Evolutionary conservation across 2,888 invertebrate species (phyloP).

Genomic region (Pediacus dermestoides): DNA sequence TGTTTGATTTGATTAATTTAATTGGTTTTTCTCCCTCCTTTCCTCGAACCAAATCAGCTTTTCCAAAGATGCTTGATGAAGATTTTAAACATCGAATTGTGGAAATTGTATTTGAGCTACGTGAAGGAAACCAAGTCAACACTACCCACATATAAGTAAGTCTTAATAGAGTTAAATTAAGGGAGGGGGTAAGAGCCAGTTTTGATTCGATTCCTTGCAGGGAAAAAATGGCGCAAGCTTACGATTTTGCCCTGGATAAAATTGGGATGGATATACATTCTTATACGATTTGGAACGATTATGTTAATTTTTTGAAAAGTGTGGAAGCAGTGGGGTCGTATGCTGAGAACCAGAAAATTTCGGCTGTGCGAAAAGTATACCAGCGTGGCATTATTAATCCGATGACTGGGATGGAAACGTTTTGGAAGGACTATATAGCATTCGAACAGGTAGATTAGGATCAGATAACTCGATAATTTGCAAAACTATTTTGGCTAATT

Average conservation of each 20-base stretch:
- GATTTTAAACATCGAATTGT: conserved; percentile 97
- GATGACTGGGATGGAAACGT: conserved; percentile 92
- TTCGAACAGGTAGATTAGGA: conserved; percentile 78
- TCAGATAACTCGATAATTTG: neutral
- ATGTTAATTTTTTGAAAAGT: conserved; percentile 91
- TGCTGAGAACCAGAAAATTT: conserved; percentile 99
- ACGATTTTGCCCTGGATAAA: conserved; percentile 98
- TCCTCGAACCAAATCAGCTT: conserved; percentile 74
- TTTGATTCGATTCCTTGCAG: conserved; percentile 59
- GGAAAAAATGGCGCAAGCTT: conserved; percentile 99
- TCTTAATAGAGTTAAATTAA: conserved; percentile 35
- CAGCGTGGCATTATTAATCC: conserved; percentile 95
- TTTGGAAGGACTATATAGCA: conserved; percentile 97
- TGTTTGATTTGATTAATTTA: conserved; percentile 19
- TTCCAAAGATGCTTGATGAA: conserved; percentile 98
- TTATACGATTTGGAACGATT: conserved; percentile 96
- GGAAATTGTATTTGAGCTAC: conserved; percentile 96
- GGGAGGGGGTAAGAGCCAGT: too few species aligned
- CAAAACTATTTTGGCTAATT: conserved; percentile 1
- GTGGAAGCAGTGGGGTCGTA: conserved; percentile 98
- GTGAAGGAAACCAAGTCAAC: conserved; percentile 97
- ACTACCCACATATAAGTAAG: conserved; percentile 88
- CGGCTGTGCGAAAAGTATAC: conserved; percentile 95
- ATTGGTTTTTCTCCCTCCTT: conserved; percentile 31
- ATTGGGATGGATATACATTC: conserved; percentile 98